Base-by-base conservation (phyloP, 2,888 invertebrate genomes). In the Lithophane ornitopus region DNA sequence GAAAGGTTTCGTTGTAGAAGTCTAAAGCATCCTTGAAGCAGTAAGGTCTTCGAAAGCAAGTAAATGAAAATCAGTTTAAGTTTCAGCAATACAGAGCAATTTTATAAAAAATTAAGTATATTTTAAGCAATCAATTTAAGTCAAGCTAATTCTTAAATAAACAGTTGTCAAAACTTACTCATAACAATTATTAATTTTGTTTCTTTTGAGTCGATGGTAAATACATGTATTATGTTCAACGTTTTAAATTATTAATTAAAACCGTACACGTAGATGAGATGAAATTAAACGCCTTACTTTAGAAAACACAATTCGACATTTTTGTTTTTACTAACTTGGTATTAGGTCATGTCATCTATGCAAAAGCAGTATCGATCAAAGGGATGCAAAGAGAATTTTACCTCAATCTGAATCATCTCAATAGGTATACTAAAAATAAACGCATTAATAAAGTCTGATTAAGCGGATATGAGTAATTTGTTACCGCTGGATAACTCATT, bases 381-480 rank as follows among this genome's bases (percentile, higher is more conserved):
- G 26, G n/a, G 3, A 56, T 46, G 28, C n/a, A 4, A 22, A 78
- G n/a, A 49, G 14, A 28, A 67, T 56, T 56, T 3, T 44, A 59
- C 16, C 16, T 39, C 46, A n/a, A n/a, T 39, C 46, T 54, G 44
- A 46, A 19, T 39, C 6, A 16, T 46, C 16, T 46, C n/a, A 44
- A 44, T 44, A 44, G 14, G 44, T 44, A 14, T 44, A 4, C n/a
- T 80, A 52, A 52, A 78, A 81, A 52, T 62, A 81, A 58, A 44
- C 3, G 44, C 44, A 7, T 44, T 49, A 74, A 52, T 73, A 61
- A 44, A 63, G 39, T 81, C 66, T 22, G 46, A 49, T 67, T 67
- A 41, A 52, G 54, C 78, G 66, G 82, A 78, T 81, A 76, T 78
- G 58, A 75, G 81, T 82, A 78, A 78, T 82, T 82, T 58, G 63